Conservation (phyloP, 2,888 invertebrate genomes). For the Erebia aethiops region DNA sequence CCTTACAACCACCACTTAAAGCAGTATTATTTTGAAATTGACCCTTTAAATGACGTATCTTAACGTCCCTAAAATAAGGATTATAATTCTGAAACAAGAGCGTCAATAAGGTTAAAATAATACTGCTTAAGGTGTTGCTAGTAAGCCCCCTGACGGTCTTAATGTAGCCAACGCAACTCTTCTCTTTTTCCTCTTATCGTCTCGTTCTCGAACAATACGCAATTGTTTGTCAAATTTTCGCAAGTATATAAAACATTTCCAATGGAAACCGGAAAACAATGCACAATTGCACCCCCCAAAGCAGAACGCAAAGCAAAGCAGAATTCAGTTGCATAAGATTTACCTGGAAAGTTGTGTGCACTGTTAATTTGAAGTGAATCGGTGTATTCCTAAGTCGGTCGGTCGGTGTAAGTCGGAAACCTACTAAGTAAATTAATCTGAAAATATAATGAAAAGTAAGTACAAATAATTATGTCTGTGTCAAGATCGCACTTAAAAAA, state of each 20-base stretch:
- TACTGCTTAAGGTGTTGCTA: too few relatives aligned
- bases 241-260: conserved; percentile 69
- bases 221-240: conserved; percentile 60
- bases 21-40: too few relatives aligned
- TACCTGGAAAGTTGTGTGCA: neutral
- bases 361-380: conserved; percentile 14
- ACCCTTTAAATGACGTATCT: too few relatives aligned
- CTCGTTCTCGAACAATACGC: conserved; percentile 60
- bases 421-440: neutral
- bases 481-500: neutral
- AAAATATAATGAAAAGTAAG: conserved; percentile 41
- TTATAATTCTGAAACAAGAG: too few relatives aligned
- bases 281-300: conserved; percentile 34
- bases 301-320: conserved; percentile 30
- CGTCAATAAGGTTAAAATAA: too few relatives aligned
- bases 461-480: conserved; percentile 6
- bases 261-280: conserved; percentile 42
- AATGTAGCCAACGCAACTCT: neutral
- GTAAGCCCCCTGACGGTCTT: neutral
- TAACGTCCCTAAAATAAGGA: too few relatives aligned
- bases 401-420: too few relatives aligned
- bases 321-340: conserved; percentile 34
- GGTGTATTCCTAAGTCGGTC: too few relatives aligned
- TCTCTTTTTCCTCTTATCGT: conserved; percentile 53
- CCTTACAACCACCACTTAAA: too few relatives aligned